Evolutionary conservation across 2,113 vertebrate genomes (phyloP), one percentile per base, ranked within the genome.

Genomic region (Upupa epops): DNA sequence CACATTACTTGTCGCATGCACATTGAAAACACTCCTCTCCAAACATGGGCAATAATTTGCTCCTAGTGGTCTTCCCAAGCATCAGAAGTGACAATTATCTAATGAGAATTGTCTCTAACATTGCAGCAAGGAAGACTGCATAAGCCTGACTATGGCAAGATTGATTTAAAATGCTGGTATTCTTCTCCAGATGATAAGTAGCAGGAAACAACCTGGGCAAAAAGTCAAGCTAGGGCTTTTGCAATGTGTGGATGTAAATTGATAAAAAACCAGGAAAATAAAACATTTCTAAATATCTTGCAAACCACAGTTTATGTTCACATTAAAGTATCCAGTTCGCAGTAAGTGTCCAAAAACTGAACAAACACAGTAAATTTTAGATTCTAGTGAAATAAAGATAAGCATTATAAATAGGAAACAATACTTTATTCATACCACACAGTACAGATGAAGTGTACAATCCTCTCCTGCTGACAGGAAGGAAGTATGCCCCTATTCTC

Each of bases 401-500:
- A 69, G 36, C 0, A 42, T 42, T 42, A 0, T 4, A 36, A 55
- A 54, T 0, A 69, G 3, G 10, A 29, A 58, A 65, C 13, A 77
- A 77, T 2, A 85, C 4, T 19, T 61, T 69, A 58, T 26, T 86
- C 9, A 45, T 61, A 52, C 8, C 18, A 20, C 7, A 74, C 52
- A 34, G 24, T 46, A 85, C 4, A 46, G 37, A 64, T 32, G 16
- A 88, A 72, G 2, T 61, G n/a, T 21, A 40, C 24, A 29, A 31
- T 49, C 72, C 11, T 17, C 32, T 54, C 31, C 11, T 5, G 64
- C 20, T 58, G 37, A 72, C n/a, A 82, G 59, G 76, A 85, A 80
- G 75, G 28, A 80, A 90, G 20, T 7, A 37, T 81, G 21, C 5
- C 22, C 17, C 49, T 54, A 51, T 25, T 85, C 32, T 77, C 24